Evolutionary conservation across 2,888 invertebrate genomes (phyloP).

Genomic region (Tupiocoris notatus): DNA sequence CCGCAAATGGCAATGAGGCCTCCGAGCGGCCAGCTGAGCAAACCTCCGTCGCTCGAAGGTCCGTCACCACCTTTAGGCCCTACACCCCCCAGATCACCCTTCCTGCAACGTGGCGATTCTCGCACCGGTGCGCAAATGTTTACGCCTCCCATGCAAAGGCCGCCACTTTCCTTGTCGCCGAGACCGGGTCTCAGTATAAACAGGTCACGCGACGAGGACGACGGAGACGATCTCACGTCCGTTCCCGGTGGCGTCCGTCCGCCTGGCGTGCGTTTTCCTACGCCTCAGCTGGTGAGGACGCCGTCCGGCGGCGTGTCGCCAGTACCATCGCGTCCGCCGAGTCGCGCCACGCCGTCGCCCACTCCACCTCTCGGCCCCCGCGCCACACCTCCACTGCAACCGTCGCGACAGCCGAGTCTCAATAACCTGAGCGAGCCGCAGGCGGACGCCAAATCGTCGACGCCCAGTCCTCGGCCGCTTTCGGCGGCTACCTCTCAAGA

Average conservation of each 20-base stretch:
- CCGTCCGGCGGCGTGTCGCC: slow-evolving; percentile 12
- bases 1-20: slow-evolving; percentile 31
- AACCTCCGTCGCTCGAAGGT: slow-evolving; percentile 36
- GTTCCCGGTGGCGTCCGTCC: neutral
- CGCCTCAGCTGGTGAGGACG: slow-evolving; percentile 21
- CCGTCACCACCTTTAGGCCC: slow-evolving; percentile 7
- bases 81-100: slow-evolving; percentile 20
- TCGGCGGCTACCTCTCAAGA: slow-evolving; percentile 29
- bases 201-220: slow-evolving; percentile 28
- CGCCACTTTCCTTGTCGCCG: slow-evolving; percentile 8
- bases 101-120: slow-evolving; percentile 31
- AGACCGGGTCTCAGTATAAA: neutral
- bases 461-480: slow-evolving; percentile 22
- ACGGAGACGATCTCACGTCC: neutral
- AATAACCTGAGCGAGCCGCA: slow-evolving; percentile 1
- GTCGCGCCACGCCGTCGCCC: slow-evolving; percentile 2
- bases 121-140: slow-evolving; percentile 24
- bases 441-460: slow-evolving; percentile 2
- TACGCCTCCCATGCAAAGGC: neutral
- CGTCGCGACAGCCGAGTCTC: neutral
- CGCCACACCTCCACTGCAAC: neutral
- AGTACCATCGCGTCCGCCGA: slow-evolving; percentile 4
- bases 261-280: neutral
- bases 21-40: slow-evolving; percentile 35
- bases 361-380: slow-evolving; percentile 1